A percentile compares a stretch with the other conserved stretches of the same genome.
phyloP scores from a whole-genome alignment of 2,888 invertebrate species.

The Drosophila greeni region DNA sequence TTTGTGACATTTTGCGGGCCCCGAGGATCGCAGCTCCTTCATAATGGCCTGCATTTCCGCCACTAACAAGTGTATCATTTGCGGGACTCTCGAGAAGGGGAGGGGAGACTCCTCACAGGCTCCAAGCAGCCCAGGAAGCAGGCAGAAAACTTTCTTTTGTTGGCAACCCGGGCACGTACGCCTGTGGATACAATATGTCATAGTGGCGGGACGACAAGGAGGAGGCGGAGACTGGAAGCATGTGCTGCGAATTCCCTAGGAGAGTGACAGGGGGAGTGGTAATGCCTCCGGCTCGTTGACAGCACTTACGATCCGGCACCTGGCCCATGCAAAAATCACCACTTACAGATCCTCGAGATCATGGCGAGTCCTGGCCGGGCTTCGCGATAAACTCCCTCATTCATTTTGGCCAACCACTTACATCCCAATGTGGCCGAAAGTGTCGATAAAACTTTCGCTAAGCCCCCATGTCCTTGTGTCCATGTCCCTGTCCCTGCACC shows the following conservation, averaged over 20 bases:
- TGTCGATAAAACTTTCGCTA: slow-evolving; percentile 47
- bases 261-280: neutral
- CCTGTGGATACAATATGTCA: slow-evolving; percentile 72
- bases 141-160: slow-evolving; percentile 58
- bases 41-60: slow-evolving; percentile 8
- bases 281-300: slow-evolving; percentile 46
- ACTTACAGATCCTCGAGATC: slow-evolving; percentile 28
- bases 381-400: neutral
- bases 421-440: slow-evolving; percentile 31
- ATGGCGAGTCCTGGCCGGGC: slow-evolving; percentile 3
- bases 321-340: slow-evolving; percentile 1
- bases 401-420: slow-evolving; percentile 21
- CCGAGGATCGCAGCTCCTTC: neutral
- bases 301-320: slow-evolving; percentile 55
- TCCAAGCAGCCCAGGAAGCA: slow-evolving; percentile 3
- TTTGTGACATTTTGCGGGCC: neutral
- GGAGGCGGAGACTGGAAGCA: slow-evolving; percentile 6
- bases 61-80: slow-evolving; percentile 53
- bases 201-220: slow-evolving; percentile 42
- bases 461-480: slow-evolving; percentile 29
- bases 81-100: slow-evolving; percentile 6
- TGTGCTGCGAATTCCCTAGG: slow-evolving; percentile 30
- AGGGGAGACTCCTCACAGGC: neutral
- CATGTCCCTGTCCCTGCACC: slow-evolving; percentile 48
- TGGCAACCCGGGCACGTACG: slow-evolving; percentile 62